Base-by-base conservation (phyloP, 64 coral and sea anemone species). In the Porites australiensis region DNA sequence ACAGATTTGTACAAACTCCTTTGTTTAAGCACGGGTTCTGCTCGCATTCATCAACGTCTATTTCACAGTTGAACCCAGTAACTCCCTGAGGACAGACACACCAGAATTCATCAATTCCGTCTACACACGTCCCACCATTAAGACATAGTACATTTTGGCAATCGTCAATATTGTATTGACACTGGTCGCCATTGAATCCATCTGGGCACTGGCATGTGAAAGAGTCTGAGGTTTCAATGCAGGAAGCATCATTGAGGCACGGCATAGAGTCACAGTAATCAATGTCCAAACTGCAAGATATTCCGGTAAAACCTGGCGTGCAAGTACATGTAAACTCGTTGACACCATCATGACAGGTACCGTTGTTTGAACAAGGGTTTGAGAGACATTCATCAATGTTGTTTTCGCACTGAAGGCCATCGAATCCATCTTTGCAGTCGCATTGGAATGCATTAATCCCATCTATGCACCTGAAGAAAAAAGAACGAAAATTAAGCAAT, bases 381-480 rank as follows among this genome's bases (percentile, higher is more conserved):
- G 81, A 64, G 2, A 44, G 59, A 22, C 90, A 92, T 11, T 92
- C 72, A 58, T 92, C 74, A 11, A 86, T 86, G 45, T 92, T 87
- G 9, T 74, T 72, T 18, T 74, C 72, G 44, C 72, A 74, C 2
- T 47, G 72, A 13, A 74, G 2, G n/a, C 72, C 72, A 49, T 74
- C 9, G 18, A 74, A 74, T 14, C 45, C 72, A 12, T 46, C 72
- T 12, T 3, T 37, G 15, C 72, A 74, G 23, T 74, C 43, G 48
- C 72, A 74, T 3, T 11, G 9, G 72, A 47, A 74, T 10, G 12
- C 44, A 74, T 49, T 18, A 2, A 49, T 4, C 44, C 10, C 48
- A 16, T 74, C 72, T 12, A 57, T 12, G 5, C 54, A 57, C 54
- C 54, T 57, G 7, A 7, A 57, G 54, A 57, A 9, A 57, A 57